phyloP scores from a whole-genome alignment of 2,113 vertebrate genomes.

The Dasyornis broadbenti region DNA sequence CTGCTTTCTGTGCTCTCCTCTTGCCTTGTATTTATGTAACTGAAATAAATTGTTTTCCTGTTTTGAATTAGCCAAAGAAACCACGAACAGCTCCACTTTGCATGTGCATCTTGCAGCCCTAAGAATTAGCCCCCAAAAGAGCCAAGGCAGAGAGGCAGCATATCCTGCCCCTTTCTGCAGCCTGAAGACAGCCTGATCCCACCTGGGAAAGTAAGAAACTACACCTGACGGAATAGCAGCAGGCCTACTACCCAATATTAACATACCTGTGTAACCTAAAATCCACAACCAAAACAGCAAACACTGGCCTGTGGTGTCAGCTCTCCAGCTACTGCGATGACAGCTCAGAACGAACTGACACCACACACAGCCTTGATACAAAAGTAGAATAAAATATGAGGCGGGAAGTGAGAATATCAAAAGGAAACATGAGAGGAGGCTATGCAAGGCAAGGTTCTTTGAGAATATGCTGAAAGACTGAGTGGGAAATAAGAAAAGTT shows the following conservation, averaged over 20 bases:
- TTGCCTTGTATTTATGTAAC: neutral
- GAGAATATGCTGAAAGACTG: constrained; percentile 16
- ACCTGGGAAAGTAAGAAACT: neutral
- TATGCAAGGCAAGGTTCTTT: constrained; percentile 29
- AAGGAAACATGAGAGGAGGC: constrained; percentile 34
- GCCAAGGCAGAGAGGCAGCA: neutral
- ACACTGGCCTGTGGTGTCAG: neutral
- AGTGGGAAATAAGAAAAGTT: neutral
- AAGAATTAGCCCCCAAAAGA: neutral
- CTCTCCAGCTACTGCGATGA: neutral
- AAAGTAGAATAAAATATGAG: constrained; percentile 52
- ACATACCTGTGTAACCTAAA: neutral
- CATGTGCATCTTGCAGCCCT: neutral
- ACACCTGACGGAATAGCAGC: neutral
- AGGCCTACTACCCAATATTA: neutral
- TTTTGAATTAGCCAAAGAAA: neutral
- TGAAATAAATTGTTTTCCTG: neutral
- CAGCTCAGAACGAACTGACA: neutral
- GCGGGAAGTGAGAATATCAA: constrained; percentile 37
- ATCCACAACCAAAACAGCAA: constrained; percentile 10
- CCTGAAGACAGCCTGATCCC: neutral
- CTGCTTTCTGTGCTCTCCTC: neutral
- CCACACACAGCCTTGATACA: constrained; percentile 12
- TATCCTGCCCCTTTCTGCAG: neutral
- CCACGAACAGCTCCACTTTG: neutral